These are phyloP conservation scores for Bubo scandiacus DNA, from an alignment of 2,113 vertebrate species.

Conservation along the genomic window DNA sequence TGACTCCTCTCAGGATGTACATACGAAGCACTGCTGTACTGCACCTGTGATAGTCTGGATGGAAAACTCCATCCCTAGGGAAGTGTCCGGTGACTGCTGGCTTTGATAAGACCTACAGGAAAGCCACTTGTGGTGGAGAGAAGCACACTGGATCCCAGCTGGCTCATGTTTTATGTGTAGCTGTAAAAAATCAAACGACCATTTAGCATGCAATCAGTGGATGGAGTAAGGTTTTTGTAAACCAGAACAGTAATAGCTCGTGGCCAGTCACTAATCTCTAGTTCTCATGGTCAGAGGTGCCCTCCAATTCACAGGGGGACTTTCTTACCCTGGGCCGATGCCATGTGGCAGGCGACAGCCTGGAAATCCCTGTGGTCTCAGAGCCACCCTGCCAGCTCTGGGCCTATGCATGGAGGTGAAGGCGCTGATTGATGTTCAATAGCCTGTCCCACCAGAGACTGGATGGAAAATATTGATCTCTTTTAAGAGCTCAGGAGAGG, in stretches of 20 bases:
- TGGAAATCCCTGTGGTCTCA: background rate
- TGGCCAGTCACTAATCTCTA: background rate
- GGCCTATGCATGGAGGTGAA: background rate
- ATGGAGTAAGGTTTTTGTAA: background rate
- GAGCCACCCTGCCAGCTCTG: background rate
- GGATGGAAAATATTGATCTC: slow-evolving; percentile 13
- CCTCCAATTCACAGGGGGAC: rapidly evolving
- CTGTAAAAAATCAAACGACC: background rate
- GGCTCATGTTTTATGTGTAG: background rate
- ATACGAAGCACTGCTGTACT: background rate
- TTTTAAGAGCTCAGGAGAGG: background rate
- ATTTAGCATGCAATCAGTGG: background rate
- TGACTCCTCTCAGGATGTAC: background rate
- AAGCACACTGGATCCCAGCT: background rate
- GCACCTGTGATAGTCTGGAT: background rate
- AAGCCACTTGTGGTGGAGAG: background rate
- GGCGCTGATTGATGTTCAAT: background rate
- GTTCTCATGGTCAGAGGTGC: background rate
- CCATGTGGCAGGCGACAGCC: rapidly evolving
- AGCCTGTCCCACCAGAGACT: background rate
- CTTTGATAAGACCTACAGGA: background rate
- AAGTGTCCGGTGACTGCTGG: background rate
- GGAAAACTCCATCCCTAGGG: background rate
- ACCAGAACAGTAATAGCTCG: rapidly evolving
- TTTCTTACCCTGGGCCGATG: background rate